phyloP scores from a whole-genome alignment of 1,140 invertebrate species.

The Neuroterus valhalla region DNA sequence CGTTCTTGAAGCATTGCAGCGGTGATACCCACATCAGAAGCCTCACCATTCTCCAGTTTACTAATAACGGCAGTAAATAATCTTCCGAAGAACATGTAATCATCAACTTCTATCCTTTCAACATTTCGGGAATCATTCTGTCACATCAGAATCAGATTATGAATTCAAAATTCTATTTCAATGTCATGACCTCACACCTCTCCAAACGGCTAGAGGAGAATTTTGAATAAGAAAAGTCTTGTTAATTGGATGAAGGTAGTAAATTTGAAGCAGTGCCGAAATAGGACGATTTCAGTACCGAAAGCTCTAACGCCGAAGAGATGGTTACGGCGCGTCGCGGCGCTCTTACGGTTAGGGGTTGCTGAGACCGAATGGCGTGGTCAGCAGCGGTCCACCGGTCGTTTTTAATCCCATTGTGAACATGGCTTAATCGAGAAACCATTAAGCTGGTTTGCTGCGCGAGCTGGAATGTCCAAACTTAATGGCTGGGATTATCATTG shows the following conservation, averaged over 20 bases:
- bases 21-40: too few relatives aligned
- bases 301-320: constrained; percentile 20
- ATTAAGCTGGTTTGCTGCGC: constrained; percentile 67
- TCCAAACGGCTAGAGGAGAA: too few relatives aligned
- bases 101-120: too few relatives aligned
- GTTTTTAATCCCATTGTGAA: constrained; percentile 74
- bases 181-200: too few relatives aligned
- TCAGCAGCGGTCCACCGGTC: constrained; percentile 72
- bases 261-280: constrained; percentile 3
- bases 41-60: too few relatives aligned
- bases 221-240: too few relatives aligned
- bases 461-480: constrained; percentile 58
- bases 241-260: not conserved
- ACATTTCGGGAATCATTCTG: too few relatives aligned
- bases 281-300: constrained; percentile 10
- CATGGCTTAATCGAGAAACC: constrained; percentile 69
- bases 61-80: too few relatives aligned
- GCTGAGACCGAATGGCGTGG: constrained; percentile 65
- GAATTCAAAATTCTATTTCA: too few relatives aligned
- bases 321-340: not conserved
- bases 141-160: too few relatives aligned
- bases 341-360: constrained; percentile 51
- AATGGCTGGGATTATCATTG: not conserved
- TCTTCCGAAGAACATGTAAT: too few relatives aligned
- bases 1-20: too few relatives aligned